Base-by-base conservation (phyloP, 2,888 invertebrate genomes). In the Nebria salina region DNA sequence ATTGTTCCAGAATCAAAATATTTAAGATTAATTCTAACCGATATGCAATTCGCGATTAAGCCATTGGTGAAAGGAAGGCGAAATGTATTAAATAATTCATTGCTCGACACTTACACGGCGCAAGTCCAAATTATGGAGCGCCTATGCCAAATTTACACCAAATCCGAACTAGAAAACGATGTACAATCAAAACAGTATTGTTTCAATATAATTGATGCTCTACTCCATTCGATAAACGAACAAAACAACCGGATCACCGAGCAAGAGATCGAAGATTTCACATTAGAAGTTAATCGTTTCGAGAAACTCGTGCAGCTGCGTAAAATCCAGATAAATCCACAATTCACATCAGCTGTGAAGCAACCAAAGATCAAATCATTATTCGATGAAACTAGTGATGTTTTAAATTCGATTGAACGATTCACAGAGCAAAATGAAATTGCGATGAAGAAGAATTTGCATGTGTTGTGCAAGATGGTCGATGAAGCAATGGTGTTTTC, bases 261-360 rank as follows among this genome's bases (percentile, higher is more conserved):
- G 25, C 88, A 89, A 84, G 86, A 86, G 82, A 84, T 86, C n/a
- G 82, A 84, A 4, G 88, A 89, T 83, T 84, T 87, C 25, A 77
- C 84, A 42, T 64, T 84, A n/a, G 88, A 88, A 84, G 82, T 87
- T 9, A 83, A 85, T 64, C 83, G 88, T 25, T 84, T 88, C 15
- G 77, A 83, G 34, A 84, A 86, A 82, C 85, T 86, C 15, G 82
- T 84, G 1, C 85, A 87, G 76, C 84, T 87, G n/a, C 77, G 66
- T 41, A 72, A 75, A 54, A 82, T 86, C n/a, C 80, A 83, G 72
- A 82, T 82, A 26, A 81, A 83, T 34, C 1, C 9, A 2, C 65
- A 75, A 11, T 83, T 82, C 72, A 26, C 70, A 78, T 0, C 66
- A 25, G 75, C 83, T 41, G 25, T 34, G 70, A 54, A 26, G 41